Conservation (phyloP, 1,140 invertebrate genomes). For the Lordiphosa collinella region DNA sequence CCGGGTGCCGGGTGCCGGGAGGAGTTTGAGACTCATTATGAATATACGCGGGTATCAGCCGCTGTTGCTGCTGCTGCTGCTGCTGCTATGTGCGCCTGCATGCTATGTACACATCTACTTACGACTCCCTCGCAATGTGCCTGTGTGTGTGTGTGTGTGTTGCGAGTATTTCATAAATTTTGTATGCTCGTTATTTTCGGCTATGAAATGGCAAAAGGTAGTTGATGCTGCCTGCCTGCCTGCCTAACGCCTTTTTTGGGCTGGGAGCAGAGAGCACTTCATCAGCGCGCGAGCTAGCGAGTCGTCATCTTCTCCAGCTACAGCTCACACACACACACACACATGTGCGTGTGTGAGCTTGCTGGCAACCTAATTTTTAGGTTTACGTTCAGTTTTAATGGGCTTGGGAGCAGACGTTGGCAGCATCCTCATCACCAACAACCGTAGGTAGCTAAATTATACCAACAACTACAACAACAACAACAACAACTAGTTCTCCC, state of each 20-base stretch:
- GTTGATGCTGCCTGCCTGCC: constrained; percentile 8
- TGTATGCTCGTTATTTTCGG: constrained; percentile 65
- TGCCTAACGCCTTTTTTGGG: not conserved
- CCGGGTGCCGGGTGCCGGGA: too few relatives aligned
- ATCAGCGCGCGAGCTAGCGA: not conserved
- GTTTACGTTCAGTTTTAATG: constrained; percentile 66
- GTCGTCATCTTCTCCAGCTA: constrained; percentile 24
- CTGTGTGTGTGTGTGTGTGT: constrained; percentile 3
- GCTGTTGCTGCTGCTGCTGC: not conserved
- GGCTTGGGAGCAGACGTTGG: constrained; percentile 32
- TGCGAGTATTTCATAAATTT: constrained; percentile 61
- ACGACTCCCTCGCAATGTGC: not conserved
- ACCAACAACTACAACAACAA: constrained; percentile 40
- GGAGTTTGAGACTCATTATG: constrained; percentile 59
- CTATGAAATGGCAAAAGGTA: constrained; percentile 61
- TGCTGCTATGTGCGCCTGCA: too few relatives aligned
- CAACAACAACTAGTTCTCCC: constrained; percentile 33
- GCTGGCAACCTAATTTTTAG: constrained; percentile 65
- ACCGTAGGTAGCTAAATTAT: constrained; percentile 48
- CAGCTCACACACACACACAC: constrained; percentile 11
- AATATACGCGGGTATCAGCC: constrained; percentile 26
- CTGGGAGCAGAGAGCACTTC: constrained; percentile 9
- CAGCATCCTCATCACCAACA: constrained; percentile 45
- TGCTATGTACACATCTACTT: not conserved
- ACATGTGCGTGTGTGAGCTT: constrained; percentile 15